Base-by-base conservation (phyloP, 2,113 vertebrate genomes). In the Pycnonotus jocosus region DNA sequence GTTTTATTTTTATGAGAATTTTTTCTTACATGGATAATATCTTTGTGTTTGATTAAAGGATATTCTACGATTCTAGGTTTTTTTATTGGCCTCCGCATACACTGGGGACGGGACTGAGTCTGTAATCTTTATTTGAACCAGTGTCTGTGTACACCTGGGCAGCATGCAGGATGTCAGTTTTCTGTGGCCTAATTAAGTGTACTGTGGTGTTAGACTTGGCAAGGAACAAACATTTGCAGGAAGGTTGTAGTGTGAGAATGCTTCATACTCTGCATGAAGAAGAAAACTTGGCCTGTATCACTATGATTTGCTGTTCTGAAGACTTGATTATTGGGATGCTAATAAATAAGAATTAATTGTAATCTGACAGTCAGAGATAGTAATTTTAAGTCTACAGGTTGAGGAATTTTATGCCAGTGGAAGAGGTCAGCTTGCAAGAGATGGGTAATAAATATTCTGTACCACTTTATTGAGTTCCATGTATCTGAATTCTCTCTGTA, bases 121-220 rank as follows among this genome's bases (percentile, higher is more conserved):
- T 11, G 0, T 78, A 86, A 69, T 86, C 51, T 93, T 86, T 85
- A 47, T 86, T 60, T 91, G 81, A 37, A 70, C 51, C n/a, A 47
- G 15, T 47, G 47, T 61, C 56, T 48, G 21, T 68, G 68, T 81
- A 72, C 65, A 78, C 95, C 90, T 97, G 72, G 82, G 82, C 86
- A 90, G 44, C 48, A 68, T 21, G 76, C 79, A 84, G 65, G 65
- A 60, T 72, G 28, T 57, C 92, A 86, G 69, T 33, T 89, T 92
- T 93, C 44, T 71, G 22, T 74, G 45, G 69, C 51, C 88, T 90
- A 93, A 92, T 95, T 93, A 93, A 81, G 74, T 48, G 44, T 74
- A 68, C 40, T 68, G 56, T 69, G 80, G n/a, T 53, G 76, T 24
- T 90, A 68, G 80, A 21, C 72, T 90, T 96, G 94, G 88, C 92